A percentile compares a stretch with the other conserved stretches of the same genome.
These are phyloP conservation scores for Epizoanthus scotinus DNA, from an alignment of 92 coral and sea anemone species.

Conservation along the genomic window DNA sequence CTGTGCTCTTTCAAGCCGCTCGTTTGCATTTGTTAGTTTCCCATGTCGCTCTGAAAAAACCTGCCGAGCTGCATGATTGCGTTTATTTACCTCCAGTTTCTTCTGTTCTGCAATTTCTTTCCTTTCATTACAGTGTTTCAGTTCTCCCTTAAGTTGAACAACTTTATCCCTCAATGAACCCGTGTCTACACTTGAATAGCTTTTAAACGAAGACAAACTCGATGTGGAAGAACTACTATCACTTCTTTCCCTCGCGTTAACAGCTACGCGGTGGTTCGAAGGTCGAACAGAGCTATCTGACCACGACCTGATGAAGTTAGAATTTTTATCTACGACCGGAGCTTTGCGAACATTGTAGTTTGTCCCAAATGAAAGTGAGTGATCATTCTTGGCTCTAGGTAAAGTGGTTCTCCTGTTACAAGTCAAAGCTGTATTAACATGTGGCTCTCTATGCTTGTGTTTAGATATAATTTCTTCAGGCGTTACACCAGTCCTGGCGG, in stretches of 20 bases:
- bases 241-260: slow-evolving; percentile 14
- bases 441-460: slow-evolving; percentile 51
- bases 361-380: slow-evolving; percentile 30
- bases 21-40: slow-evolving; percentile 69
- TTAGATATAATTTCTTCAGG: slow-evolving; percentile 48
- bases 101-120: slow-evolving; percentile 57
- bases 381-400: slow-evolving; percentile 38
- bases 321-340: slow-evolving; percentile 31
- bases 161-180: slow-evolving; percentile 88
- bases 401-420: slow-evolving; percentile 53
- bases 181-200: slow-evolving; percentile 57
- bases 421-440: slow-evolving; percentile 65
- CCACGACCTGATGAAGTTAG: slow-evolving; percentile 38
- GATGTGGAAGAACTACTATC: slow-evolving; percentile 44
- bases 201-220: slow-evolving; percentile 32
- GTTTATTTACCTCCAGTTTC: slow-evolving; percentile 60
- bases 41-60: slow-evolving; percentile 62
- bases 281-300: slow-evolving; percentile 45
- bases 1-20: slow-evolving; percentile 65
- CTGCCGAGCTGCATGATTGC: slow-evolving; percentile 63
- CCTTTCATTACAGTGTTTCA: slow-evolving; percentile 66
- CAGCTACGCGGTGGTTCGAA: slow-evolving; percentile 36
- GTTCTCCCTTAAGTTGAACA: slow-evolving; percentile 67
- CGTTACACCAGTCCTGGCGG: slow-evolving; percentile 44
- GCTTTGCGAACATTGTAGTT: slow-evolving; percentile 56